Percentiles rank a stretch among this genome's conserved stretches.
Evolutionary conservation across 1,140 invertebrate genomes (phyloP).

Genomic region (Meloidogyne hapla): DNA sequence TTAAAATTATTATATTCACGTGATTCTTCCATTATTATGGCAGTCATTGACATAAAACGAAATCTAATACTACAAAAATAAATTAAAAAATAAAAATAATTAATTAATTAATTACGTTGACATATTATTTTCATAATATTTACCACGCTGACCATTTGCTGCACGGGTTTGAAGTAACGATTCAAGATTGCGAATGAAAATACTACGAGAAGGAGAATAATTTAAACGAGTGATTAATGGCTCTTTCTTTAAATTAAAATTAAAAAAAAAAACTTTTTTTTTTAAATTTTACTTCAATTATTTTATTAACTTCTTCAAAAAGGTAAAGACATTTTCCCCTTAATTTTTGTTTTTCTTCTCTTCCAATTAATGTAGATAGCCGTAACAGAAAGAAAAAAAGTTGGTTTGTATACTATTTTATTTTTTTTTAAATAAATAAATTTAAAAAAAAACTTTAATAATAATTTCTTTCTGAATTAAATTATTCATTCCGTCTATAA

Average conservation of each 20-base stretch:
- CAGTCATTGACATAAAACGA: conserved; percentile 26
- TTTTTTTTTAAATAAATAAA: background rate
- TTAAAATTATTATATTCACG: conserved; percentile 27
- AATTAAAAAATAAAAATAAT: background rate
- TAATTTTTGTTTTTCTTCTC: background rate
- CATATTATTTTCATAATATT: conserved; percentile 20
- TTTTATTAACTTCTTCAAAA: background rate
- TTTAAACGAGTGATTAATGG: conserved; percentile 11
- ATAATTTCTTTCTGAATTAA: background rate
- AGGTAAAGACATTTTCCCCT: background rate
- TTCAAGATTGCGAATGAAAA: conserved; percentile 15
- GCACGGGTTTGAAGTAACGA: background rate
- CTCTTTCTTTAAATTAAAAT: conserved; percentile 7
- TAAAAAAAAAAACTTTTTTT: conserved; percentile 1
- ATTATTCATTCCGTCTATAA: conserved; percentile 17
- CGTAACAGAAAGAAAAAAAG: background rate
- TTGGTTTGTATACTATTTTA: conserved; percentile 22
- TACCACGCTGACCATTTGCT: conserved; percentile 11
- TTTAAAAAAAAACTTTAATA: background rate
- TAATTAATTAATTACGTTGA: background rate
- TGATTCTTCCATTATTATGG: conserved; percentile 29
- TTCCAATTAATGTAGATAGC: background rate
- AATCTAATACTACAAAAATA: conserved; percentile 18
- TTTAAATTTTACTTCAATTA: conserved; percentile 11
- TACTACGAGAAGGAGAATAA: conserved; percentile 3